Conservation (phyloP, 2,888 invertebrate species). For the Temnothorax ravouxi region DNA sequence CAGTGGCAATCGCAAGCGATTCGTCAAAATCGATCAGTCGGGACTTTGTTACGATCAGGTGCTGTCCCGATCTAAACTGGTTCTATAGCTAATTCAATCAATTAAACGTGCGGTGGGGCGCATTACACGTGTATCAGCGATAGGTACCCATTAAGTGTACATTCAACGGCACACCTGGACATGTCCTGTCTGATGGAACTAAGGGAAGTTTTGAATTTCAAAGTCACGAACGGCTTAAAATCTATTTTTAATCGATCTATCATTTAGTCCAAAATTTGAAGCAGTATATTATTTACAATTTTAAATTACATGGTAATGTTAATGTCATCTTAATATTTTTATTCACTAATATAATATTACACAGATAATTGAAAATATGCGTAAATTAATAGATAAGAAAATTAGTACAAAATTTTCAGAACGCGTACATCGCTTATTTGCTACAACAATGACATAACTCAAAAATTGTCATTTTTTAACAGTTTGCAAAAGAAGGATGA, state of each 20-base stretch:
- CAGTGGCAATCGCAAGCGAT: constrained; percentile 41
- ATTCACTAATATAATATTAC: background rate
- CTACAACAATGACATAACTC: too few species aligned
- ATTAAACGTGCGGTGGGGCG: constrained; percentile 56
- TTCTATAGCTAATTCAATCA: constrained; percentile 67
- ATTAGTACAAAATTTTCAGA: background rate
- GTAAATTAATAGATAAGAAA: constrained; percentile 6
- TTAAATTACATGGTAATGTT: background rate
- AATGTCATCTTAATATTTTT: background rate
- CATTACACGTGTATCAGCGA: constrained; percentile 60
- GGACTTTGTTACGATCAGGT: constrained; percentile 58
- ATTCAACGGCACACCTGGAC: constrained; percentile 56
- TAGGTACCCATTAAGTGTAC: constrained; percentile 57
- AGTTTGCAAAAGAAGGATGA: too few species aligned
- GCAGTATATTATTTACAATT: background rate
- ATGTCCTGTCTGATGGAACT: background rate
- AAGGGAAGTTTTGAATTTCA: constrained; percentile 10
- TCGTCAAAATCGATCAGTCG: constrained; percentile 42
- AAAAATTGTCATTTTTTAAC: too few species aligned
- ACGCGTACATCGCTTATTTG: background rate
- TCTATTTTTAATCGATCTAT: background rate
- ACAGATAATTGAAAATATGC: background rate
- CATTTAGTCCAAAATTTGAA: background rate
- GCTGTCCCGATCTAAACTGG: constrained; percentile 54
- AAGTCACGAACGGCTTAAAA: constrained; percentile 4